Conservation (phyloP, 2,888 invertebrate genomes). For the Crocallis elinguaria region DNA sequence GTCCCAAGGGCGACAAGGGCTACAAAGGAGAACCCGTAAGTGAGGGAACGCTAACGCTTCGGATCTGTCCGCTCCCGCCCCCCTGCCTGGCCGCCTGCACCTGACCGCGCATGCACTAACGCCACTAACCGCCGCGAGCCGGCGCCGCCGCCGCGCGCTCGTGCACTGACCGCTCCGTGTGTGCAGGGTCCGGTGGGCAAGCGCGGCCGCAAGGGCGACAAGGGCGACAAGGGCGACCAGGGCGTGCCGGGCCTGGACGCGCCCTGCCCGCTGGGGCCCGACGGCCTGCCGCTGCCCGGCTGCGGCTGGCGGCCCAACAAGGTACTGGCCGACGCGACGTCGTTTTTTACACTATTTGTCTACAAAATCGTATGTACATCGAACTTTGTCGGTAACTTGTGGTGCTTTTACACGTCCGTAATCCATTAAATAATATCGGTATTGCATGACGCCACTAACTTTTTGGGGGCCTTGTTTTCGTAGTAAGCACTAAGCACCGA, state of each 20-base stretch:
- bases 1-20: conserved; percentile 95
- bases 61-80: conserved; percentile 13
- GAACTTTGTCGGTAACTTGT: too few species aligned
- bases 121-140: conserved; percentile 12
- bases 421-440: too few species aligned
- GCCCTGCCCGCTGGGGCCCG: conserved; percentile 98
- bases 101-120: conserved; percentile 38
- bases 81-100: conserved; percentile 31
- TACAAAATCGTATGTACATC: too few species aligned
- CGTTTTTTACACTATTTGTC: too few species aligned
- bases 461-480: too few species aligned
- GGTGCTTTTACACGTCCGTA: too few species aligned
- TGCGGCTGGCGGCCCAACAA: conserved; percentile 97
- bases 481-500: too few species aligned
- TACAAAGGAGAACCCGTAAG: conserved; percentile 93
- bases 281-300: conserved; percentile 97
- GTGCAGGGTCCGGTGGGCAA: conserved; percentile 93
- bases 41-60: conserved; percentile 46
- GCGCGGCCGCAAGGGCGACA: conserved; percentile 95
- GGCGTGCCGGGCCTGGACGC: conserved; percentile 99
- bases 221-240: conserved; percentile 97
- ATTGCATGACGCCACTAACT: too few species aligned
- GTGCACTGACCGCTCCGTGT: conserved; percentile 31
- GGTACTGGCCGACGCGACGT: conserved; percentile 74
- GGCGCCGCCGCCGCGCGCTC: conserved; percentile 26